A percentile compares a stretch with the other conserved stretches of the same genome.
Evolutionary conservation across 2,888 invertebrate genomes (phyloP).

Genomic region (Aporophyla nigra): DNA sequence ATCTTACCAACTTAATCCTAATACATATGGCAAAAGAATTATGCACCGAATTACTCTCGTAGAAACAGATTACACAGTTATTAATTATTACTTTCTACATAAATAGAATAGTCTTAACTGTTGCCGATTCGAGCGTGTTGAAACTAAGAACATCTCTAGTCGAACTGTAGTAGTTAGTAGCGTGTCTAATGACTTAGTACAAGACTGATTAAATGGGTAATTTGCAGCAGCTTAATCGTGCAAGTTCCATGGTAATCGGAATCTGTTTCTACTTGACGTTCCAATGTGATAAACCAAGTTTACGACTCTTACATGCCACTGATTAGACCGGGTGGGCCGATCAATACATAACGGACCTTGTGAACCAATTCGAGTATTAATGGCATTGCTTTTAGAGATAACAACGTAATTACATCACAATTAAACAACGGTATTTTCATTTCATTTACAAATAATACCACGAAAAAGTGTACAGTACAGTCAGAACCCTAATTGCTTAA

Average conservation of each 20-base stretch:
- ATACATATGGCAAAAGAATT: neutral
- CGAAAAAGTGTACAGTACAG: too few species aligned
- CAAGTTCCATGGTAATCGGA: slow-evolving; percentile 49
- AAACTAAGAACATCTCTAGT: slow-evolving; percentile 28
- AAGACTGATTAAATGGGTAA: slow-evolving; percentile 51
- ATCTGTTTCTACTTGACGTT: slow-evolving; percentile 37
- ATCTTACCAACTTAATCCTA: neutral
- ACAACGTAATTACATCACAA: slow-evolving; percentile 4
- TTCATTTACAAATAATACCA: neutral
- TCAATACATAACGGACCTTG: slow-evolving; percentile 22
- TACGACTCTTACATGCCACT: slow-evolving; percentile 2
- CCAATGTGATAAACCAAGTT: slow-evolving; percentile 40
- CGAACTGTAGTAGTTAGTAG: slow-evolving; percentile 23
- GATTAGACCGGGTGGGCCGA: slow-evolving; percentile 3
- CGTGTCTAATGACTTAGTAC: slow-evolving; percentile 53
- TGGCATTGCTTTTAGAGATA: slow-evolving; percentile 9
- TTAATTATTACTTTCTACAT: slow-evolving; percentile 23
- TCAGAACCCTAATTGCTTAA: too few species aligned
- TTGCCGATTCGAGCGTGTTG: neutral
- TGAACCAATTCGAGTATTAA: slow-evolving; percentile 5
- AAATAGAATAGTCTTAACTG: neutral
- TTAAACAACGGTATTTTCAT: slow-evolving; percentile 1
- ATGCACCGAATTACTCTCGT: neutral
- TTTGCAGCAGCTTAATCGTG: slow-evolving; percentile 46
- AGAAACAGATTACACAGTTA: slow-evolving; percentile 10